Conservation (phyloP, 2,113 vertebrate species). For the Ia io region DNA sequence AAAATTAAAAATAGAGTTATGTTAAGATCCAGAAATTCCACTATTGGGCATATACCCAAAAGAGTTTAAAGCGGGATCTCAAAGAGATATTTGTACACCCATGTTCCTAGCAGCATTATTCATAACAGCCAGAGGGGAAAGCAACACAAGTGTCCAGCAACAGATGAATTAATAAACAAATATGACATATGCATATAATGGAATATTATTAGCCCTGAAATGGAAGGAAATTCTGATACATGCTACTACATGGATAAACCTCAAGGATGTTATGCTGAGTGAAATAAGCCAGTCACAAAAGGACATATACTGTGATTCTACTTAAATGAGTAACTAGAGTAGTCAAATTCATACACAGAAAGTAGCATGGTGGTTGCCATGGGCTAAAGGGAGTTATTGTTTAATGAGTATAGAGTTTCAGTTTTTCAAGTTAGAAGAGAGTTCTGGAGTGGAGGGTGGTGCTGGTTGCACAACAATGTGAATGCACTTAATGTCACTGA, state of each 20-base stretch:
- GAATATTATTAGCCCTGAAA: background rate
- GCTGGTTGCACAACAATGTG: too few relatives aligned
- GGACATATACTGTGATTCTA: background rate
- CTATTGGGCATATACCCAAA: background rate
- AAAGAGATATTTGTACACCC: background rate
- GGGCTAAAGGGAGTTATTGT: background rate
- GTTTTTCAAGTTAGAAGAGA: background rate
- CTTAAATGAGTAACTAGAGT: background rate
- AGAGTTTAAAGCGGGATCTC: background rate
- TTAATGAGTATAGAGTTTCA: background rate
- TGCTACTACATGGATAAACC: background rate
- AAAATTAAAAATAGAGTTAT: background rate
- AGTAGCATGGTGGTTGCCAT: background rate
- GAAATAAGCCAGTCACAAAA: background rate
- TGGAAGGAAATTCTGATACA: background rate
- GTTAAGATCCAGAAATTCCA: background rate
- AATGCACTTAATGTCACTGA: background rate
- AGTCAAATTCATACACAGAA: background rate
- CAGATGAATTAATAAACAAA: background rate
- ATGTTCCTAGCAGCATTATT: background rate
- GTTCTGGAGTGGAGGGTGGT: background rate
- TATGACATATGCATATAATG: background rate
- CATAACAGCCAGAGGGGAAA: background rate
- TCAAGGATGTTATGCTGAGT: background rate
- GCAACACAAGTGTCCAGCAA: background rate